Evolutionary conservation across 2,797 vertebrate genomes (phyloP).

Genomic region (Pempheris klunzingeri): DNA sequence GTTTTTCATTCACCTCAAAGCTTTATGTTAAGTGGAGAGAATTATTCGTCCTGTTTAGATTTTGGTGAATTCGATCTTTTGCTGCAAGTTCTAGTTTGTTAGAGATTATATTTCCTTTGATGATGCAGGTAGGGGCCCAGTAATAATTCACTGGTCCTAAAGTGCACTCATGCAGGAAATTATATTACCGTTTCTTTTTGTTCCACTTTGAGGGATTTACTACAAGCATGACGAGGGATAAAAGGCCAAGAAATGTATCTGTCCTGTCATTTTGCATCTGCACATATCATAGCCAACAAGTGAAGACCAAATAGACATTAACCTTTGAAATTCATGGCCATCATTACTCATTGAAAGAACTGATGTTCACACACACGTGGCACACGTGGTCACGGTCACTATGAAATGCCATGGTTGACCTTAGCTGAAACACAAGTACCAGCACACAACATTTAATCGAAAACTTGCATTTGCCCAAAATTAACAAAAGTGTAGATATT

Average conservation of each 20-base stretch:
- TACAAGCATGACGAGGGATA: neutral
- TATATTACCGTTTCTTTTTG: neutral
- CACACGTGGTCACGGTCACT: neutral
- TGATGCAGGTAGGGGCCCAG: neutral
- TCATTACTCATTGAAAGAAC: neutral
- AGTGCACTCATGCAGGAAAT: slow-evolving; percentile 17
- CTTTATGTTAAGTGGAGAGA: slow-evolving; percentile 23
- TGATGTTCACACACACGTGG: neutral
- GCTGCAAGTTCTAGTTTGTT: neutral
- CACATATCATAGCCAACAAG: neutral
- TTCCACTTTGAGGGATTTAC: slow-evolving; percentile 32
- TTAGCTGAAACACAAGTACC: neutral
- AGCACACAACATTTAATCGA: neutral
- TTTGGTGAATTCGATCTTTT: slow-evolving; percentile 6
- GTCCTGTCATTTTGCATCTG: slow-evolving; percentile 34
- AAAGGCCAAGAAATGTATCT: slow-evolving; percentile 41
- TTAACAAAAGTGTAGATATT: neutral
- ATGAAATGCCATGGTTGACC: neutral
- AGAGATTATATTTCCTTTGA: neutral
- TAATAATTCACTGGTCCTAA: slow-evolving; percentile 15
- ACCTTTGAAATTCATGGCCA: neutral
- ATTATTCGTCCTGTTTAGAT: neutral
- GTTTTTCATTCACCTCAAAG: slow-evolving; percentile 35
- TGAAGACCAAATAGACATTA: slow-evolving; percentile 20
- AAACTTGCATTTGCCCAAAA: neutral